Conservation (phyloP, 2,113 vertebrate genomes). For the Neodontobutis hainanensis region DNA sequence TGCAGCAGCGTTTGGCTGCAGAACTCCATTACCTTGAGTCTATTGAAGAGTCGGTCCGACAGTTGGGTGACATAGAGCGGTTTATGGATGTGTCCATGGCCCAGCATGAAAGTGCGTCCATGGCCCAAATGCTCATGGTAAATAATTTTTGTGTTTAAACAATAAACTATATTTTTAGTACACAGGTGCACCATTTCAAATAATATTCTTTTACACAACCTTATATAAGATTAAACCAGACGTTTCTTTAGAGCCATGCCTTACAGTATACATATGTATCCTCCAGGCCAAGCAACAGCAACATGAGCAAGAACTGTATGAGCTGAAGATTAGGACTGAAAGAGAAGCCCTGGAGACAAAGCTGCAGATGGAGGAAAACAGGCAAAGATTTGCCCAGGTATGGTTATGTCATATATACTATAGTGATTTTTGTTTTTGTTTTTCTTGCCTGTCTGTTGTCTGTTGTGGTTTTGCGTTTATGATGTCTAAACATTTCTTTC, state of each 20-base stretch:
- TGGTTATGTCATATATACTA: background rate
- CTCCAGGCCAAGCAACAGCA: constrained; percentile 89
- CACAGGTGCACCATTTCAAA: background rate
- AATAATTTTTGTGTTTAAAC: background rate
- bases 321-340: constrained; percentile 90
- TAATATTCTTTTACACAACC: too few relatives aligned
- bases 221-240: too few relatives aligned
- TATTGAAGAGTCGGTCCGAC: constrained; percentile 89
- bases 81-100: constrained; percentile 87
- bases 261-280: constrained; percentile 16
- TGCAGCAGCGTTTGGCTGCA: constrained; percentile 89
- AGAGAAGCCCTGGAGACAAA: constrained; percentile 89
- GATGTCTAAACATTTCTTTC: constrained; percentile 29
- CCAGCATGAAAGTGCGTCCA: constrained; percentile 90
- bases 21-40: constrained; percentile 90
- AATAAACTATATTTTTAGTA: background rate
- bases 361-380: constrained; percentile 87
- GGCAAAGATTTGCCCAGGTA: constrained; percentile 89
- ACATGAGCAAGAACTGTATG: constrained; percentile 88
- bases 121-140: constrained; percentile 96
- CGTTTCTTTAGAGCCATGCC: background rate
- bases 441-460: too few relatives aligned
- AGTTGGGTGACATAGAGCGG: constrained; percentile 87
- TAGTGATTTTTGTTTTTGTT: background rate
- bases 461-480: constrained; percentile 18